A percentile compares a stretch with the other conserved stretches of the same genome.
phyloP scores from a whole-genome alignment of 2,113 vertebrate species.

The Willisornis vidua region DNA sequence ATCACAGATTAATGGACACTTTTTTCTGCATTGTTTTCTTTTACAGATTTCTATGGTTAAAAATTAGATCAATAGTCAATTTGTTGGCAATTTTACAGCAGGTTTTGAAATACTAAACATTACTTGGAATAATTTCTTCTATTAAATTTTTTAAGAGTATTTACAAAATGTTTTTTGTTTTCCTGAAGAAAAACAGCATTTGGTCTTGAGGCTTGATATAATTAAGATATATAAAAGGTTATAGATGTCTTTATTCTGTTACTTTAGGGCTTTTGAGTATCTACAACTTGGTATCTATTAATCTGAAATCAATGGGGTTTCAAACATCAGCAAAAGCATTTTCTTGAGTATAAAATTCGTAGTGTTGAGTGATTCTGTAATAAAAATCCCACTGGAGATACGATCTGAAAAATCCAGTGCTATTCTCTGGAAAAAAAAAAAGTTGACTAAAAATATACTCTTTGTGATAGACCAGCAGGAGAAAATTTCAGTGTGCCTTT shows the following conservation, averaged over 20 bases:
- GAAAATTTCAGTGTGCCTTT: background rate
- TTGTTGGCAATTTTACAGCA: background rate
- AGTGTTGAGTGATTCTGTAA: background rate
- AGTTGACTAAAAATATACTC: background rate
- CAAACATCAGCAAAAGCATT: background rate
- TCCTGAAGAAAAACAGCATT: background rate
- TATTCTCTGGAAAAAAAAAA: background rate
- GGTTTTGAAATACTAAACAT: background rate
- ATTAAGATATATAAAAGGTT: background rate
- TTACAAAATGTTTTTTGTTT: background rate
- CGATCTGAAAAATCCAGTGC: background rate
- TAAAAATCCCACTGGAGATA: background rate
- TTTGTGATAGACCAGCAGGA: background rate
- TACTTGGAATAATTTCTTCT: background rate
- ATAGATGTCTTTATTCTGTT: background rate
- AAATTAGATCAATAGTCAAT: background rate
- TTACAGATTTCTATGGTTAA: background rate
- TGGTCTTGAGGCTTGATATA: background rate
- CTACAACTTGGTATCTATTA: background rate
- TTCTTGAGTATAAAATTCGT: background rate
- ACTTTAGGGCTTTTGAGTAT: background rate
- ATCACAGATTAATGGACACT: background rate
- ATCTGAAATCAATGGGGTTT: background rate
- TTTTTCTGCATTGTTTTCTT: background rate
- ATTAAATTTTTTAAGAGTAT: background rate